phyloP scores from a whole-genome alignment of 2,113 vertebrate genomes.

The Mellivora capensis region DNA sequence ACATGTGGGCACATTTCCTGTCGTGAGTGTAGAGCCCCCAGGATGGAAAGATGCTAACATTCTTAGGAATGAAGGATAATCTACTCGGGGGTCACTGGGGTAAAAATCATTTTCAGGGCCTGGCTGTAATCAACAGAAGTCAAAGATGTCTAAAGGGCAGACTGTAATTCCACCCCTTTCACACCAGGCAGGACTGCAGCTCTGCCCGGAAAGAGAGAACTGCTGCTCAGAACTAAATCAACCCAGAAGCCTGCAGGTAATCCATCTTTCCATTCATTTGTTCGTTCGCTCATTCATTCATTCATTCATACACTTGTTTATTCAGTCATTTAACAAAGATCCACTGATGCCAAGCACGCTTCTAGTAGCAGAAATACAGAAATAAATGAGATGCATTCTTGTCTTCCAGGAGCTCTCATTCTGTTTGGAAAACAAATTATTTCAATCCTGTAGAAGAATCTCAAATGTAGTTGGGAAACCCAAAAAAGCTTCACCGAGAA shows the following conservation, averaged over 20 bases:
- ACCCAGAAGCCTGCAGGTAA: conserved; percentile 6
- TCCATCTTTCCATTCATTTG: background rate
- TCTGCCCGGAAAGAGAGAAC: background rate
- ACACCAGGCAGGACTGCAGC: background rate
- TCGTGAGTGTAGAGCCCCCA: conserved; percentile 11
- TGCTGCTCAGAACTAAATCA: background rate
- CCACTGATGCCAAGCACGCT: background rate
- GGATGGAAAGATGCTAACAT: conserved; percentile 40
- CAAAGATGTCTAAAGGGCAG: conserved; percentile 40
- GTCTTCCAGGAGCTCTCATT: background rate
- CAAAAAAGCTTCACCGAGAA: background rate
- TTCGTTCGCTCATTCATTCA: background rate
- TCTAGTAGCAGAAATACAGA: background rate
- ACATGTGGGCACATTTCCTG: conserved; percentile 35
- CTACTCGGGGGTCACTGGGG: conserved; percentile 14
- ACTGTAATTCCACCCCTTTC: conserved; percentile 17
- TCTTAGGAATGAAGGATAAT: conserved; percentile 45
- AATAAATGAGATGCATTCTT: background rate
- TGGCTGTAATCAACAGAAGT: conserved; percentile 56
- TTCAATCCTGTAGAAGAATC: background rate
- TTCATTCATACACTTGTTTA: background rate
- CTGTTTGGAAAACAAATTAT: background rate
- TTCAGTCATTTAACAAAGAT: conserved; percentile 15
- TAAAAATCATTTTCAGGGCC: conserved; percentile 38
- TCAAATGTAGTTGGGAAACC: background rate